A percentile compares a stretch with the other conserved stretches of the same genome.
These are phyloP conservation scores for Megalops atlanticus DNA, from an alignment of 2,113 vertebrate genomes.

Conservation along the genomic window DNA sequence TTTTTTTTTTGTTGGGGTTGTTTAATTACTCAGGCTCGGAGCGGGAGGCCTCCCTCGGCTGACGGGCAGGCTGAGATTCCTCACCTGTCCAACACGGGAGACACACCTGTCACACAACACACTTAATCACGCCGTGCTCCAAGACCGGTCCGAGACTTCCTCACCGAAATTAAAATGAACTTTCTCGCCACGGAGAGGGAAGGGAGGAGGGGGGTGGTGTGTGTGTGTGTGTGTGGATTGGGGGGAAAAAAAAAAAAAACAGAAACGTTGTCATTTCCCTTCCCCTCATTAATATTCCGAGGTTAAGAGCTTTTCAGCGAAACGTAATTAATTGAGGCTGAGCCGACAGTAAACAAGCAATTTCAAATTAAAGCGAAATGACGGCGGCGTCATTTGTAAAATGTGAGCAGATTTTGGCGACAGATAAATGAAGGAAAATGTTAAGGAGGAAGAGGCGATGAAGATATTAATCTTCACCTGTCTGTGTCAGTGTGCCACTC, in stretches of 20 bases:
- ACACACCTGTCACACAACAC: constrained; percentile 75
- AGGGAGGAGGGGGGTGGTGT: constrained; percentile 30
- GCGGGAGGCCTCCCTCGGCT: constrained; percentile 52
- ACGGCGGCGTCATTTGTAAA: constrained; percentile 99
- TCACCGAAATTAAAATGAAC: constrained; percentile 94
- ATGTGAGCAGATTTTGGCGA: constrained; percentile 98
- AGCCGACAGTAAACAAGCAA: constrained; percentile 99
- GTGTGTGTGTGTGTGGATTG: neutral
- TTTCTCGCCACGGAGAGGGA: constrained; percentile 82
- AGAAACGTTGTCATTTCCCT: constrained; percentile 97
- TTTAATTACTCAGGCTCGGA: constrained; percentile 68
- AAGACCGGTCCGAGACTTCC: constrained; percentile 50
- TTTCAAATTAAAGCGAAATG: constrained; percentile 99
- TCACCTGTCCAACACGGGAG: constrained; percentile 76
- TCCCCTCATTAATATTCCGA: constrained; percentile 99
- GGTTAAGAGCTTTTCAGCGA: constrained; percentile 99
- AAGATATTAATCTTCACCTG: constrained; percentile 99
- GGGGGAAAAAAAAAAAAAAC: constrained; percentile 63
- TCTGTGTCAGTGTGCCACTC: constrained; percentile 99
- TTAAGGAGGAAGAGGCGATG: constrained; percentile 86
- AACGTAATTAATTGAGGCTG: constrained; percentile 99
- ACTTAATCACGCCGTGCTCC: constrained; percentile 74
- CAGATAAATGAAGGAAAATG: constrained; percentile 98
- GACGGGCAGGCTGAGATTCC: constrained; percentile 73
- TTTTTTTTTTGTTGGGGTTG: constrained; percentile 53